phyloP scores from a whole-genome alignment of 2,888 invertebrate species.

The Ceriagrion tenellum region DNA sequence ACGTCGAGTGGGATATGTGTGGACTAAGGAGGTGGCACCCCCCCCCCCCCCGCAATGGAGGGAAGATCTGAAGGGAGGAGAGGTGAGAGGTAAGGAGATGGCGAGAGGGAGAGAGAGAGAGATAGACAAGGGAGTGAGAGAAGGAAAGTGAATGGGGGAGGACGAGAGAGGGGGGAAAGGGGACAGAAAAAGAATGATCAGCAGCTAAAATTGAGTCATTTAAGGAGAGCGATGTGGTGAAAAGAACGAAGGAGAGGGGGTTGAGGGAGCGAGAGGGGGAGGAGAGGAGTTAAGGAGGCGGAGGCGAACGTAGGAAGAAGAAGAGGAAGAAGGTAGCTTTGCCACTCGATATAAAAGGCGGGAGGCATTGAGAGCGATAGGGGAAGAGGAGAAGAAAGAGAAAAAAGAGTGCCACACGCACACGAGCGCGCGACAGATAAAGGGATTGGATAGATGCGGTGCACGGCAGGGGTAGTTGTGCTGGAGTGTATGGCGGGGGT shows the following conservation, averaged over 20 bases:
- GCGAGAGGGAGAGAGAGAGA: no score
- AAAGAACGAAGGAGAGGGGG: neutral
- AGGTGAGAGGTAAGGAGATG: no score
- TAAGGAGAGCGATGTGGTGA: constrained; percentile 33
- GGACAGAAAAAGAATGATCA: constrained; percentile 47
- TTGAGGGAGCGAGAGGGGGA: neutral
- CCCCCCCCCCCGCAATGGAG: no score
- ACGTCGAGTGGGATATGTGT: neutral
- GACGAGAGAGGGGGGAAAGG: neutral
- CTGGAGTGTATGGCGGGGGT: no score
- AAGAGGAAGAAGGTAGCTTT: neutral
- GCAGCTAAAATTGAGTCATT: constrained; percentile 60
- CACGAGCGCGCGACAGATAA: neutral
- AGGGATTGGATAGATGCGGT: neutral
- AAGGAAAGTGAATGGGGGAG: neutral
- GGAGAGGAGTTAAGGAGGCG: neutral
- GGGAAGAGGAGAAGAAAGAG: neutral
- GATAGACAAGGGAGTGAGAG: neutral
- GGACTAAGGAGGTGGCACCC: no score
- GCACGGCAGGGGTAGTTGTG: neutral
- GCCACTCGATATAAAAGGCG: constrained; percentile 12
- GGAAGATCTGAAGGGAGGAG: no score
- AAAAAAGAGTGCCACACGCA: neutral
- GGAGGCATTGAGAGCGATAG: constrained; percentile 20
- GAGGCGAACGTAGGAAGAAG: neutral